These are phyloP conservation scores for Athalia circularis DNA, from an alignment of 2,888 invertebrate genomes.

Conservation along the genomic window DNA sequence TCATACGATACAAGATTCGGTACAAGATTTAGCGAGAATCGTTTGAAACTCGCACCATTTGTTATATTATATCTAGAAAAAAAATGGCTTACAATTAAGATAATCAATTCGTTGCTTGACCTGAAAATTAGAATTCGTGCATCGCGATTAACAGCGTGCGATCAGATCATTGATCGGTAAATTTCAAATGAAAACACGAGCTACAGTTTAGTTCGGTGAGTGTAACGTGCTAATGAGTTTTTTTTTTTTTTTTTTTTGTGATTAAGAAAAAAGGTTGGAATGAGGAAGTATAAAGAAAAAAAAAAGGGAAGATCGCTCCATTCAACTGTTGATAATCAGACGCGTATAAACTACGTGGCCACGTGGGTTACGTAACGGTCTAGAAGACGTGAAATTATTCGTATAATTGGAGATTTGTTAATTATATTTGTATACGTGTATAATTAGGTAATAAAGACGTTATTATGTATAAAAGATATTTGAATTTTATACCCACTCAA, in stretches of 20 bases:
- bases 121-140: not conserved
- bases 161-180: slow-evolving; percentile 15
- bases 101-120: slow-evolving; percentile 21
- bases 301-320: too few species aligned
- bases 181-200: not conserved
- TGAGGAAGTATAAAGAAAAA: not conserved
- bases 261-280: not conserved
- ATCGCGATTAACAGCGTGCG: slow-evolving; percentile 2
- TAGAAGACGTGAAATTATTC: slow-evolving; percentile 13
- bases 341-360: not conserved
- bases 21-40: too few species aligned
- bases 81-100: not conserved
- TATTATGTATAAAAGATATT: too few species aligned
- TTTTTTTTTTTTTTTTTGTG: not conserved
- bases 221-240: not conserved
- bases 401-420: slow-evolving; percentile 20
- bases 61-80: not conserved
- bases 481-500: slow-evolving; percentile 20
- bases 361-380: slow-evolving; percentile 3
- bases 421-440: not conserved
- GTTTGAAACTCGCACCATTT: not conserved
- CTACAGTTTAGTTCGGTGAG: not conserved
- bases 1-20: too few species aligned
- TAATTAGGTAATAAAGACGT: too few species aligned
- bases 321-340: not conserved